Conservation (phyloP, 1,140 invertebrate species). For the Cydia splendana region DNA sequence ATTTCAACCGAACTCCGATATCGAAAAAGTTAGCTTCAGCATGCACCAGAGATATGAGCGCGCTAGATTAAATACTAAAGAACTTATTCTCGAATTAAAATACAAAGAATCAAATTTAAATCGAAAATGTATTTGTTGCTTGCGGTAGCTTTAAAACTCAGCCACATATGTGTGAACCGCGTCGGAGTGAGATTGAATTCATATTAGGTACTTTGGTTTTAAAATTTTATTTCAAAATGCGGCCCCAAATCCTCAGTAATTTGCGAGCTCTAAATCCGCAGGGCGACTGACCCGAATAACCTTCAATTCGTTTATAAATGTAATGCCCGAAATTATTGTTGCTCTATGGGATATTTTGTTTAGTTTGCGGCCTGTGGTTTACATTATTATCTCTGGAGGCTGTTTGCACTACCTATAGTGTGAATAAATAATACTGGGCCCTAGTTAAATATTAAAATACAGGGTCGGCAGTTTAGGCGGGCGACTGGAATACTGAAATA, state of each 20-base stretch:
- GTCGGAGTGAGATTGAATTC: background rate
- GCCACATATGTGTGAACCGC: background rate
- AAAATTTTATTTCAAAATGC: background rate
- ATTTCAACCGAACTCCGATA: too few species aligned
- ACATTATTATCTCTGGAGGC: constrained; percentile 55
- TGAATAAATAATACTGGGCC: constrained; percentile 72
- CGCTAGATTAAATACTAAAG: too few species aligned
- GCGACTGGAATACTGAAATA: constrained; percentile 36
- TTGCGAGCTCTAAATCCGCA: background rate
- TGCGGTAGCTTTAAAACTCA: too few species aligned
- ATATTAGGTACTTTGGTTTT: too few species aligned
- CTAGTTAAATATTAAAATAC: constrained; percentile 71
- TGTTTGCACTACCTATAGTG: constrained; percentile 56
- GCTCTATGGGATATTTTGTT: constrained; percentile 69
- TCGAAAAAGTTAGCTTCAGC: too few species aligned
- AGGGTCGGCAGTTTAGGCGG: constrained; percentile 42
- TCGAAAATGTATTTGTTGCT: too few species aligned
- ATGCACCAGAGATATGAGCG: too few species aligned
- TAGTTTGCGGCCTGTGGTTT: constrained; percentile 50
- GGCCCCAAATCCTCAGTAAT: background rate
- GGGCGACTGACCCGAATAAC: constrained; percentile 3
- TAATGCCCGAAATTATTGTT: constrained; percentile 52
- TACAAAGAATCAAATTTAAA: too few species aligned
- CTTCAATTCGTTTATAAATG: constrained; percentile 23
- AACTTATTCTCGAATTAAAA: too few species aligned